A percentile compares a stretch with the other conserved stretches of the same genome.
Conservation (phyloP, 2,113 vertebrate species). For the Spheniscus mendiculus region DNA sequence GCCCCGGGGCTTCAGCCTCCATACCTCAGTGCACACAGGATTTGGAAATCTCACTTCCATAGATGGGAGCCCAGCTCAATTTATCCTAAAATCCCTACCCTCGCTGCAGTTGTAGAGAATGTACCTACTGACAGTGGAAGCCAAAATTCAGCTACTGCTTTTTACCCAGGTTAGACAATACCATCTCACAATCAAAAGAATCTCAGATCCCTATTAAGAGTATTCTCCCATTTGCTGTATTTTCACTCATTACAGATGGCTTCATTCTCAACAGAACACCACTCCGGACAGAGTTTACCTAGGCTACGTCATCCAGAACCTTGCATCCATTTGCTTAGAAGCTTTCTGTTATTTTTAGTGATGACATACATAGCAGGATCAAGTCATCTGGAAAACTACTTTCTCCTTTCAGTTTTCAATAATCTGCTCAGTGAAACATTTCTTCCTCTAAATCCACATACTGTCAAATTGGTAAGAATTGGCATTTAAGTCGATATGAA, state of each 20-base stretch:
- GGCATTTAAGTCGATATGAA: not conserved
- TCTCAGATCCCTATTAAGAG: not conserved
- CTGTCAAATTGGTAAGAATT: not conserved
- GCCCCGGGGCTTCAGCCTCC: not conserved
- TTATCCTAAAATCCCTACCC: not conserved
- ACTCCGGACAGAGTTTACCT: not conserved
- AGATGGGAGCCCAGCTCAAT: not conserved
- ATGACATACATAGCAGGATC: not conserved
- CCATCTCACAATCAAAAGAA: not conserved
- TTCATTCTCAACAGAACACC: not conserved
- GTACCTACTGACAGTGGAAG: not conserved
- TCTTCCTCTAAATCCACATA: not conserved
- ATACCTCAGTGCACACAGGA: not conserved
- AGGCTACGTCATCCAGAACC: not conserved
- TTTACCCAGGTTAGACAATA: not conserved
- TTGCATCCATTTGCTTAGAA: not conserved
- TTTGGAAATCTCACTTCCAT: not conserved
- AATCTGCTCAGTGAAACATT: not conserved
- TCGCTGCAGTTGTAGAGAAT: fast-evolving
- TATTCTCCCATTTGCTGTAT: not conserved
- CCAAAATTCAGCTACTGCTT: not conserved
- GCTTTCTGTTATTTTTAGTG: not conserved
- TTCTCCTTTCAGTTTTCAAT: not conserved
- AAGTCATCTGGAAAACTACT: slow-evolving; percentile 3
- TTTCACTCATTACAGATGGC: not conserved